Percentiles rank a stretch among this genome's conserved stretches.
Evolutionary conservation across 2,797 vertebrate genomes (phyloP).

Genomic region (Amazona ochrocephala): DNA sequence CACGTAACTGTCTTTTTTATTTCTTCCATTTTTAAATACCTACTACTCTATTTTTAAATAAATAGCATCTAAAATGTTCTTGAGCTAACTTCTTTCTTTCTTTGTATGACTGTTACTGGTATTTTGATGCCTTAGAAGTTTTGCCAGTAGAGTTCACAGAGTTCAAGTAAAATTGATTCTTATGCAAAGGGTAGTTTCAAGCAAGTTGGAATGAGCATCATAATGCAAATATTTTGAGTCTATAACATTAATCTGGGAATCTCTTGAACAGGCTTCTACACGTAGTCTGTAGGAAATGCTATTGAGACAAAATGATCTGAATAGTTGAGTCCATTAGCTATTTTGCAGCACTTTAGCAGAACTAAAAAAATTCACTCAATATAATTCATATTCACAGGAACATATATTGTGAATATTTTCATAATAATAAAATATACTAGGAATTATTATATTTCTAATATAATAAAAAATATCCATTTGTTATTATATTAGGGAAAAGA

Average conservation of each 20-base stretch:
- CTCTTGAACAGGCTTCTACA: not conserved
- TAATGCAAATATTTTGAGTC: conserved; percentile 27
- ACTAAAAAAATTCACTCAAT: conserved; percentile 39
- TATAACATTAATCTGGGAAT: not conserved
- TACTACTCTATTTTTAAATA: not conserved
- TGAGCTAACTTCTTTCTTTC: not conserved
- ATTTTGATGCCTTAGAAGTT: conserved; percentile 42
- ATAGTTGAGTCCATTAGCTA: not conserved
- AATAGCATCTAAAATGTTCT: not conserved
- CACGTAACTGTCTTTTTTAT: not conserved
- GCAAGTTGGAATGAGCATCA: not conserved
- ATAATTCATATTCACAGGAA: not conserved
- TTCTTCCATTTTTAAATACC: not conserved
- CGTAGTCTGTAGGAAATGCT: not conserved
- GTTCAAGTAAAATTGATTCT: conserved; percentile 37
- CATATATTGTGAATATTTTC: not conserved
- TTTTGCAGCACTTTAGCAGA: conserved; percentile 54
- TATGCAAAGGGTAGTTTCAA: conserved; percentile 33
- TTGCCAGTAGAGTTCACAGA: conserved; percentile 32
- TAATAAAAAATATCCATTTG: conserved; percentile 1
- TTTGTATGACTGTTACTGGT: not conserved
- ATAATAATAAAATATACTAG: not conserved
- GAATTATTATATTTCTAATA: not conserved
- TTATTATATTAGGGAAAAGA: conserved; percentile 63
- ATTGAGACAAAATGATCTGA: not conserved